Conservation (phyloP, 2,113 vertebrate genomes). For the Poeciliopsis retropinna region DNA sequence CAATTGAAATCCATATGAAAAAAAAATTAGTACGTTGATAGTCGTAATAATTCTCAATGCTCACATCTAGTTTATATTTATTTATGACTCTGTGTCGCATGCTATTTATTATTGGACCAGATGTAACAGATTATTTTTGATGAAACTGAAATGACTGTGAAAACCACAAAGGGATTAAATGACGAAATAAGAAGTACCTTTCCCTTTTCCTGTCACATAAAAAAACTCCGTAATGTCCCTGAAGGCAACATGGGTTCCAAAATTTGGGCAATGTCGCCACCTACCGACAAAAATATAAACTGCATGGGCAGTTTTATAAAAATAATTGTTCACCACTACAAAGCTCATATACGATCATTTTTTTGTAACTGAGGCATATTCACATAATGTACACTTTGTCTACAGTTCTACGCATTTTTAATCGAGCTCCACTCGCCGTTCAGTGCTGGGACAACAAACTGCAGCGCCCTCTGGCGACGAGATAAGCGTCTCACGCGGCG, state of each 20-base stretch:
- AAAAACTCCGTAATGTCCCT: neutral
- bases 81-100: neutral
- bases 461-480: slow-evolving; percentile 55
- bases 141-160: neutral
- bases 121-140: too few species aligned
- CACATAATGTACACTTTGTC: too few species aligned
- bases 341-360: neutral
- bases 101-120: too few species aligned
- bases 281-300: slow-evolving; percentile 1
- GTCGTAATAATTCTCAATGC: too few species aligned
- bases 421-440: neutral
- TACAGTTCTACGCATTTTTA: neutral
- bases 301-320: neutral
- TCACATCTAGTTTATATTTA: neutral
- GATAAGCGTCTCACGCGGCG: slow-evolving; percentile 21
- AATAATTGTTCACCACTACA: neutral
- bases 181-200: neutral
- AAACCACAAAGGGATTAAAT: neutral
- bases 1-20: too few species aligned
- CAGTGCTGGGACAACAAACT: slow-evolving; percentile 10
- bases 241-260: slow-evolving; percentile 18
- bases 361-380: too few species aligned
- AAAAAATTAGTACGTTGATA: too few species aligned
- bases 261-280: slow-evolving; percentile 22
- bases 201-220: neutral